A percentile compares a stretch with the other conserved stretches of the same genome.
Evolutionary conservation across 2,113 vertebrate species (phyloP).

Genomic region (Ochotona princeps): DNA sequence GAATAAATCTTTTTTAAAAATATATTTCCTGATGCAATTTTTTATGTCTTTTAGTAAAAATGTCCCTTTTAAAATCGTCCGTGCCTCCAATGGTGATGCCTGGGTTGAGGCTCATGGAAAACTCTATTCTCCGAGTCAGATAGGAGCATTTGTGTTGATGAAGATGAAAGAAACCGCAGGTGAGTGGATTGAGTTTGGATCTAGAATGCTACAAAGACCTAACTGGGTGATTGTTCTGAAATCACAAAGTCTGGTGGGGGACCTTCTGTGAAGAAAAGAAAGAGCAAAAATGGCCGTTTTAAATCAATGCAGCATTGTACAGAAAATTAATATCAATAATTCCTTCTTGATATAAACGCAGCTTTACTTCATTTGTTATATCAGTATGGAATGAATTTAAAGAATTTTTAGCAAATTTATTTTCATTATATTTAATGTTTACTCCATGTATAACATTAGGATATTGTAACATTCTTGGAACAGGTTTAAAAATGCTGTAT

Average conservation of each 20-base stretch:
- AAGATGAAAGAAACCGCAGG: conserved; percentile 99
- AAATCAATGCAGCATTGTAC: too few relatives aligned
- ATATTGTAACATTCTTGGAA: too few relatives aligned
- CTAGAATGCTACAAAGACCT: neutral
- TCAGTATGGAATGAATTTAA: too few relatives aligned
- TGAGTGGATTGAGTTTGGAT: conserved; percentile 77
- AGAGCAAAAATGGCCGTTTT: neutral
- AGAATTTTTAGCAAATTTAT: too few relatives aligned
- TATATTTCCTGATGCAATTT: neutral
- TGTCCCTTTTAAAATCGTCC: conserved; percentile 97
- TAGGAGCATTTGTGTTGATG: conserved; percentile 96
- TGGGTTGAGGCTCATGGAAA: conserved; percentile 99
- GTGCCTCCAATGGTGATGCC: conserved; percentile 97
- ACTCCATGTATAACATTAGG: too few relatives aligned
- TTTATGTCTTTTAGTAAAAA: conserved; percentile 91
- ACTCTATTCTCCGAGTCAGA: conserved; percentile 98
- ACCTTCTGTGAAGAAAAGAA: neutral
- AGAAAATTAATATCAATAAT: too few relatives aligned
- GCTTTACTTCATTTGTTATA: too few relatives aligned
- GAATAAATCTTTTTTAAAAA: too few relatives aligned
- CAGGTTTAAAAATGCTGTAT: too few relatives aligned
- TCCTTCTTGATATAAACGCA: too few relatives aligned
- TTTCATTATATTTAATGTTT: too few relatives aligned
- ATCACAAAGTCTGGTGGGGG: neutral
- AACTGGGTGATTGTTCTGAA: neutral